phyloP scores from a whole-genome alignment of 92 coral and sea anemone genomes.

The Epizoanthus rinbou region DNA sequence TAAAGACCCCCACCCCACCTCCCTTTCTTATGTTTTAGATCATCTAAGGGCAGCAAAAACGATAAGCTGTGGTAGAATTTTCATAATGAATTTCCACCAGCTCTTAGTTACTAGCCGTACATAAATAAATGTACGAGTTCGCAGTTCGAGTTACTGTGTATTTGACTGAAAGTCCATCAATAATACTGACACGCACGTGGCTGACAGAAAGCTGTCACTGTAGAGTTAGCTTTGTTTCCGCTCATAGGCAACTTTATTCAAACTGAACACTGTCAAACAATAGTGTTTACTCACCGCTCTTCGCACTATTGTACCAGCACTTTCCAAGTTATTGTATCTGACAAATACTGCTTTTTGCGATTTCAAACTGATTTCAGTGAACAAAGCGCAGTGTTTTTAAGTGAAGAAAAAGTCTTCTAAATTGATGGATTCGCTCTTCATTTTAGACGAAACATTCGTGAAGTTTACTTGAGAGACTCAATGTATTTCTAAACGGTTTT shows the following conservation, averaged over 20 bases:
- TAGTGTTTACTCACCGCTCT: constrained; percentile 53
- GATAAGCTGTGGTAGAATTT: not conserved
- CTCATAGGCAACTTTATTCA: constrained; percentile 61
- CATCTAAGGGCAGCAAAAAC: not conserved
- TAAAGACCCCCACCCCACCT: not conserved
- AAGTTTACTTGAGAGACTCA: constrained; percentile 47
- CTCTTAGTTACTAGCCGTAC: constrained; percentile 22
- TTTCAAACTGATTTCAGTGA: constrained; percentile 32
- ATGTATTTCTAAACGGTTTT: constrained; percentile 20
- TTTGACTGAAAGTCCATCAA: constrained; percentile 32
- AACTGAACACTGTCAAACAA: constrained; percentile 66
- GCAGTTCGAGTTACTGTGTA: constrained; percentile 18
- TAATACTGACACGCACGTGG: constrained; percentile 30
- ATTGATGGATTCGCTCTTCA: constrained; percentile 11
- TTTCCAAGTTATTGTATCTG: constrained; percentile 34
- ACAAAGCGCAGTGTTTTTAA: constrained; percentile 29
- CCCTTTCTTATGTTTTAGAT: not conserved
- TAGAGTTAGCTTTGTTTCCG: constrained; percentile 64
- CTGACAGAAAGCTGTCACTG: constrained; percentile 42
- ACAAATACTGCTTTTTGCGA: constrained; percentile 35
- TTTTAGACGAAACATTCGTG: constrained; percentile 42
- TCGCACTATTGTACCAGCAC: constrained; percentile 15
- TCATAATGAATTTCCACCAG: constrained; percentile 31
- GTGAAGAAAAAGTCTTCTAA: constrained; percentile 1
- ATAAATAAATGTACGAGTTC: constrained; percentile 9